These are phyloP conservation scores for Sebastes aleutianus DNA, from an alignment of 2,797 vertebrate species.

Conservation along the genomic window DNA sequence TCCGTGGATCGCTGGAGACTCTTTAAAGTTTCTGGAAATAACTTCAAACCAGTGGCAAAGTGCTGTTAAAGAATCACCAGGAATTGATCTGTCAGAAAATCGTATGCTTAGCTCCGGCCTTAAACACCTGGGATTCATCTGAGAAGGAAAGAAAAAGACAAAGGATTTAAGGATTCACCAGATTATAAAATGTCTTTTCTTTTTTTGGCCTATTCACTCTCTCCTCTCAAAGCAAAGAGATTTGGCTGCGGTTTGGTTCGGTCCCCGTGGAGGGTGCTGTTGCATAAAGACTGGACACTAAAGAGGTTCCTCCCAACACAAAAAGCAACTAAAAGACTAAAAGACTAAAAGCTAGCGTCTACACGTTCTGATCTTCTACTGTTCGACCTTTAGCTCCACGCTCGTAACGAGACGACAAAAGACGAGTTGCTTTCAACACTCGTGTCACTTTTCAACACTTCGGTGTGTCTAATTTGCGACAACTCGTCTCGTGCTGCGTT, in stretches of 20 bases:
- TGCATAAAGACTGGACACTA: slow-evolving; percentile 74
- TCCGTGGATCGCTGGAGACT: background rate
- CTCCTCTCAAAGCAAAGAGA: background rate
- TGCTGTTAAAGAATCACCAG: background rate
- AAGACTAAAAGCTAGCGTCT: too few species aligned
- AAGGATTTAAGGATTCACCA: background rate
- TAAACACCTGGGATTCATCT: background rate
- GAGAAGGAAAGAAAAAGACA: background rate
- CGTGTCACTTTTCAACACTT: slow-evolving; percentile 80
- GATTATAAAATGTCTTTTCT: background rate
- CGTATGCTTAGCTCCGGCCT: background rate
- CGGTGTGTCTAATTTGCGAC: slow-evolving; percentile 59
- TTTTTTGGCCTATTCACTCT: slow-evolving; percentile 25
- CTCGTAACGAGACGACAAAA: slow-evolving; percentile 15
- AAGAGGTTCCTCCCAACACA: background rate
- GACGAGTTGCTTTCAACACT: slow-evolving; percentile 62
- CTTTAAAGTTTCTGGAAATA: background rate
- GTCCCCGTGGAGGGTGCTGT: slow-evolving; percentile 67
- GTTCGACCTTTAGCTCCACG: background rate
- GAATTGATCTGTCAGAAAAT: background rate
- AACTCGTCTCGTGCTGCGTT: slow-evolving; percentile 35
- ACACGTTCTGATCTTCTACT: background rate
- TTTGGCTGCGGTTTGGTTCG: slow-evolving; percentile 43
- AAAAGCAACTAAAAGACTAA: background rate
- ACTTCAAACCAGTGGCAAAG: background rate